Conservation (phyloP, 37 sponge, comb jelly and placozoan genomes). For the Halisarca cf. caerulea region DNA sequence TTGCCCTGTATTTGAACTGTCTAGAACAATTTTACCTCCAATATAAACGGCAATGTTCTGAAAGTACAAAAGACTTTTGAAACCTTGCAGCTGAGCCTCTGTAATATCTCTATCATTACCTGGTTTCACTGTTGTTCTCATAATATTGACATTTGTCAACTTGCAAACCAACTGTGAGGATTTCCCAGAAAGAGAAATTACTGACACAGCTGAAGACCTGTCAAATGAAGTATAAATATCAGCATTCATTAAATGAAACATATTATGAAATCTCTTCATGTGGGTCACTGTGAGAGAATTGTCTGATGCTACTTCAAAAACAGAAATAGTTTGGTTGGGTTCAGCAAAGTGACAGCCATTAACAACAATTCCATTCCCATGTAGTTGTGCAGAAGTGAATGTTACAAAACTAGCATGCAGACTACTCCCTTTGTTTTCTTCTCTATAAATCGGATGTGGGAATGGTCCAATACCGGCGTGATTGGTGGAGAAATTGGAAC, state of each 20-base stretch:
- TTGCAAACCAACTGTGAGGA: too few relatives aligned
- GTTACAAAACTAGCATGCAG: neutral
- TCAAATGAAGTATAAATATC: too few relatives aligned
- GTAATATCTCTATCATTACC: too few relatives aligned
- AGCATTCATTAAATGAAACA: too few relatives aligned
- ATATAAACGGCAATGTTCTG: too few relatives aligned
- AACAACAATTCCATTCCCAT: neutral
- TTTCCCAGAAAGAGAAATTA: too few relatives aligned
- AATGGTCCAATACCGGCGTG: neutral
- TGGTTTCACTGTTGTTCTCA: too few relatives aligned
- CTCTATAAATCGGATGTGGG: neutral
- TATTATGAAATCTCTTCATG: neutral
- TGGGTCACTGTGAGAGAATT: neutral
- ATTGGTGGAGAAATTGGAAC: neutral
- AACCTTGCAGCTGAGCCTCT: too few relatives aligned
- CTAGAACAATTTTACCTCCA: neutral
- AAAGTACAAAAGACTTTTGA: too few relatives aligned
- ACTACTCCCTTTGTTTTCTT: conserved; percentile 6
- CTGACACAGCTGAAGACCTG: too few relatives aligned
- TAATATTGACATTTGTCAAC: too few relatives aligned
- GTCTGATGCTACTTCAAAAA: neutral
- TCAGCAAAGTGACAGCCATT: neutral
- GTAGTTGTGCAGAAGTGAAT: too few relatives aligned
- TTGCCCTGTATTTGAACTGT: neutral
- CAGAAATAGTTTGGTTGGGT: neutral